Percentiles rank a stretch among this genome's conserved stretches.
phyloP scores from a whole-genome alignment of 64 coral and sea anemone species.

The Cladopsammia gracilis region DNA sequence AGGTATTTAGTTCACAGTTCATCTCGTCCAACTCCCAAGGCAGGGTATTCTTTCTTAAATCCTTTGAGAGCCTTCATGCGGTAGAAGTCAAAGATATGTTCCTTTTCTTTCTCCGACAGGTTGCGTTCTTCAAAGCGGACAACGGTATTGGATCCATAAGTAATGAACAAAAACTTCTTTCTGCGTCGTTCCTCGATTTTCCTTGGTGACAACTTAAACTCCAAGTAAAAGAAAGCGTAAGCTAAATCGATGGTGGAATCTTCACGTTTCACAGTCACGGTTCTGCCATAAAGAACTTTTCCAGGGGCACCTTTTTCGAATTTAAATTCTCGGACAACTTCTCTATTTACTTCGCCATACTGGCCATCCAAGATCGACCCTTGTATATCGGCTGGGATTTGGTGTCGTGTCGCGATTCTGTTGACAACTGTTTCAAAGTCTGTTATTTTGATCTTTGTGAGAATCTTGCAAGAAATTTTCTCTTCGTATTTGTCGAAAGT shows the following conservation, averaged over 20 bases:
- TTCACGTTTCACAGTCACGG: slow-evolving; percentile 18
- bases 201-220: slow-evolving; percentile 61
- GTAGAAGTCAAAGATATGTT: slow-evolving; percentile 31
- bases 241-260: slow-evolving; percentile 62
- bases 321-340: slow-evolving; percentile 38
- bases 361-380: slow-evolving; percentile 52
- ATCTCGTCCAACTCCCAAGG: background rate
- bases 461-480: slow-evolving; percentile 30
- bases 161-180: slow-evolving; percentile 32
- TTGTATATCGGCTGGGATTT: slow-evolving; percentile 9
- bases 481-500: slow-evolving; percentile 61
- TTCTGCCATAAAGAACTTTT: slow-evolving; percentile 32
- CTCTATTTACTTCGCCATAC: slow-evolving; percentile 27
- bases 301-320: slow-evolving; percentile 43
- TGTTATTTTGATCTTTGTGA: slow-evolving; percentile 14
- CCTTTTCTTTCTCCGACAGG: slow-evolving; percentile 40
- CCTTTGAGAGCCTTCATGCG: slow-evolving; percentile 44
- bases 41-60: slow-evolving; percentile 27
- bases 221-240: slow-evolving; percentile 50
- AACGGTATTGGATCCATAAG: background rate
- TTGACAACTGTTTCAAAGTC: slow-evolving; percentile 56
- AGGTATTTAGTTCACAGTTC: background rate
- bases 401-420: slow-evolving; percentile 43
- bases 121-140: slow-evolving; percentile 43
- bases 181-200: slow-evolving; percentile 31